phyloP scores from a whole-genome alignment of 2,113 vertebrate species.

The Phalacrocorax aristotelis region DNA sequence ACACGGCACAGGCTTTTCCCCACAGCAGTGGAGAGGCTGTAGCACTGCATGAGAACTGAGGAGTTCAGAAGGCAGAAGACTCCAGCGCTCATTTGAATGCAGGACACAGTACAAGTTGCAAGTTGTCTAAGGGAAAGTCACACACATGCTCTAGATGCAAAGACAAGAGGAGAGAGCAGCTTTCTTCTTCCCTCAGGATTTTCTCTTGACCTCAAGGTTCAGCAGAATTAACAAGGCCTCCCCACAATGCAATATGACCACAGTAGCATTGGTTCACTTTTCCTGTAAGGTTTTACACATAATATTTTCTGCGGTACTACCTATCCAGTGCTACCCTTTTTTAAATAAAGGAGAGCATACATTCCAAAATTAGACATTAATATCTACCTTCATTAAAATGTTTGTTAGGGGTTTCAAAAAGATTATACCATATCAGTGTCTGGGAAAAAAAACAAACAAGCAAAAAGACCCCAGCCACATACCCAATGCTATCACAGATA shows the following conservation, averaged over 20 bases:
- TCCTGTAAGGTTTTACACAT: not conserved
- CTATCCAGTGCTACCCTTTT: not conserved
- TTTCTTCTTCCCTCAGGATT: not conserved
- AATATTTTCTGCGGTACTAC: not conserved
- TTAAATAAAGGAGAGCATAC: not conserved
- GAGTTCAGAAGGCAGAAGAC: not conserved
- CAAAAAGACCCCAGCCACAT: not conserved
- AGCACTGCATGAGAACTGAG: accelerated
- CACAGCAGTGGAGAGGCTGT: not conserved
- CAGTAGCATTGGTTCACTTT: not conserved
- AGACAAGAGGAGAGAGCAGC: not conserved
- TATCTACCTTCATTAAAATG: not conserved
- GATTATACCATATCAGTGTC: not conserved
- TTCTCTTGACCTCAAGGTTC: not conserved
- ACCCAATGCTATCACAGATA: not conserved
- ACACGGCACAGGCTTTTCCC: not conserved
- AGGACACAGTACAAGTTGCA: not conserved
- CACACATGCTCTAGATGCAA: not conserved
- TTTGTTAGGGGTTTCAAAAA: not conserved
- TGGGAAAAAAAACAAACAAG: not conserved
- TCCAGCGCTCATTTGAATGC: not conserved
- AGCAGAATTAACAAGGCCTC: not conserved
- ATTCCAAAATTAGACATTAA: not conserved
- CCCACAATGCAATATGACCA: not conserved
- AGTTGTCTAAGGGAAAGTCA: not conserved